Conservation (phyloP, 2,797 vertebrate species). For the Spatula versicolor region DNA sequence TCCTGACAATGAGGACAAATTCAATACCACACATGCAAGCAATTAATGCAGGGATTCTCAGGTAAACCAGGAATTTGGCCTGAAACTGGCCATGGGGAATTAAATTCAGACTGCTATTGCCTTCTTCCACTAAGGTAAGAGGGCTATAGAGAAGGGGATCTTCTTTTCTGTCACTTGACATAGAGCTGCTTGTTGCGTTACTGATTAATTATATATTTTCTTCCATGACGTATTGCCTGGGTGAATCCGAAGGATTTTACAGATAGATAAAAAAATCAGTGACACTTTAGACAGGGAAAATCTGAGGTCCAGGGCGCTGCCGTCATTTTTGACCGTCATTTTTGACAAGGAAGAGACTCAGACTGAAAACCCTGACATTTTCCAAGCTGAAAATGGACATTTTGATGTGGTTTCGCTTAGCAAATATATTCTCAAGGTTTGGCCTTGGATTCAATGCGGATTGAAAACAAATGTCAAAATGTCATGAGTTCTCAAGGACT, state of each 20-base stretch:
- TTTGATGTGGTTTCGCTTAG: not conserved
- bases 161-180: not conserved
- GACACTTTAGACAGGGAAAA: not conserved
- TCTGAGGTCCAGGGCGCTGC: not conserved
- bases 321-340: not conserved
- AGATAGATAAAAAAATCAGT: not conserved
- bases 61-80: not conserved
- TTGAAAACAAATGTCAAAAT: constrained; percentile 58
- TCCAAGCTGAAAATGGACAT: constrained; percentile 4
- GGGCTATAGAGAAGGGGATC: not conserved
- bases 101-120: not conserved
- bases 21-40: not conserved
- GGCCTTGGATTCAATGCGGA: not conserved
- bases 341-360: not conserved
- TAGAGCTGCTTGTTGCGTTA: not conserved
- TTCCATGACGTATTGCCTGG: not conserved
- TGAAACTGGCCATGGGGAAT: not conserved
- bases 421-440: constrained; percentile 7
- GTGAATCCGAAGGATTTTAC: not conserved
- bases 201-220: not conserved
- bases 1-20: not conserved
- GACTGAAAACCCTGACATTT: constrained; percentile 14
- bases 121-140: not conserved
- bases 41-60: not conserved
- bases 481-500: constrained; percentile 17